A percentile compares a stretch with the other conserved stretches of the same genome.
Evolutionary conservation across 2,797 vertebrate species (phyloP).

Genomic region (Acestrorhynchus altus): DNA sequence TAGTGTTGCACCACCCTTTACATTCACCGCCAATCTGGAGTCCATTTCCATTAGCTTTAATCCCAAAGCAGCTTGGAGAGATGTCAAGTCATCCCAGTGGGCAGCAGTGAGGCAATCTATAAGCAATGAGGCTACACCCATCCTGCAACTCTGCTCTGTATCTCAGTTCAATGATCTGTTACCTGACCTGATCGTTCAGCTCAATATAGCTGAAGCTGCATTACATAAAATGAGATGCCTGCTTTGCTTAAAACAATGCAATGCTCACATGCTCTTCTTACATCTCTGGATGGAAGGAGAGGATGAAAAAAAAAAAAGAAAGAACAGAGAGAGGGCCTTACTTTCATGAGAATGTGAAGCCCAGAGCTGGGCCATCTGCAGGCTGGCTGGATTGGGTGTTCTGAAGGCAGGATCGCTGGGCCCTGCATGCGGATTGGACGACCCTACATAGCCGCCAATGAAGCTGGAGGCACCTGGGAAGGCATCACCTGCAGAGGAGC

Average conservation of each 20-base stretch:
- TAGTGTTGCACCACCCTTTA: neutral
- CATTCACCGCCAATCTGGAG: constrained; percentile 8
- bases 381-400: constrained; percentile 80
- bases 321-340: constrained; percentile 56
- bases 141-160: constrained; percentile 45
- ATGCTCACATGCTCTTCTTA: neutral
- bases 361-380: constrained; percentile 88
- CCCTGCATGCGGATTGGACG: constrained; percentile 68
- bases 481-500: constrained; percentile 76
- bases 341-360: constrained; percentile 79
- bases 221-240: neutral
- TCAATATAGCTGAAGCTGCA: constrained; percentile 36
- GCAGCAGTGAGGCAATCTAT: neutral
- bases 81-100: constrained; percentile 13
- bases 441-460: constrained; percentile 79
- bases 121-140: constrained; percentile 25
- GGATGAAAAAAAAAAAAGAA: neutral
- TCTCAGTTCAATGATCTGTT: constrained; percentile 35
- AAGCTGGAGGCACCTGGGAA: constrained; percentile 80
- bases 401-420: constrained; percentile 81
- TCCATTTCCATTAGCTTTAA: constrained; percentile 49
- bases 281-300: neutral
- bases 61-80: constrained; percentile 27
- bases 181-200: constrained; percentile 48
- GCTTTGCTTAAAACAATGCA: constrained; percentile 11